phyloP scores from a whole-genome alignment of 2,113 vertebrate species.

The Tenebrosternarchus preto region DNA sequence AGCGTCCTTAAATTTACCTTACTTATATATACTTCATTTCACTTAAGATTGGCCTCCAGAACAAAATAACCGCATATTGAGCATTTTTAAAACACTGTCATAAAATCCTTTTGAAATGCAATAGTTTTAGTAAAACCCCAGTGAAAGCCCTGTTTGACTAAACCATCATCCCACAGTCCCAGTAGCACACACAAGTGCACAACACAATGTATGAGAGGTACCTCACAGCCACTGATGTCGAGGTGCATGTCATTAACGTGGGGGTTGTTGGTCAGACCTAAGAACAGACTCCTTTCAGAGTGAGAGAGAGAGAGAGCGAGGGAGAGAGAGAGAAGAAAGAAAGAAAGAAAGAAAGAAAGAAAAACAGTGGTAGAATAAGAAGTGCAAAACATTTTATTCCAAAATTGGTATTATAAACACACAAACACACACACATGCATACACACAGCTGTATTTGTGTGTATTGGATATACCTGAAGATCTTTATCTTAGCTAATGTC shows the following conservation, averaged over 20 bases:
- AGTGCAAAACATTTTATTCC: no score
- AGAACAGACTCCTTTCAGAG: constrained; percentile 80
- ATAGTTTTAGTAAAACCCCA: no score
- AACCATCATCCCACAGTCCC: neutral
- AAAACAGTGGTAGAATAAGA: constrained; percentile 37
- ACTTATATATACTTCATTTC: neutral
- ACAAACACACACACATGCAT: constrained; percentile 2
- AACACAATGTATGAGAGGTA: constrained; percentile 55
- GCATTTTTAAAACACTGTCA: no score
- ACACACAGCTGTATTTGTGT: neutral
- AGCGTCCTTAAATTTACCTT: neutral
- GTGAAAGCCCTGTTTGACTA: no score
- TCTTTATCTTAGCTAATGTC: neutral
- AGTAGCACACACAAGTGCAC: neutral
- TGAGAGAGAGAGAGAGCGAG: neutral
- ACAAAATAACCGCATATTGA: neutral
- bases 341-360: constrained; percentile 28
- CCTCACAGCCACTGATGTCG: constrained; percentile 89
- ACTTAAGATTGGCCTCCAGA: neutral
- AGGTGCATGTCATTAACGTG: constrained; percentile 86
- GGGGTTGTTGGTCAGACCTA: constrained; percentile 86
- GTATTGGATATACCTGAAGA: neutral
- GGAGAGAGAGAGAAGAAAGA: constrained; percentile 39
- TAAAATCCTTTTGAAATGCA: neutral
- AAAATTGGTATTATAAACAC: neutral